These are phyloP conservation scores for Pogona vitticeps DNA, from an alignment of 2,113 vertebrate species.

Conservation along the genomic window DNA sequence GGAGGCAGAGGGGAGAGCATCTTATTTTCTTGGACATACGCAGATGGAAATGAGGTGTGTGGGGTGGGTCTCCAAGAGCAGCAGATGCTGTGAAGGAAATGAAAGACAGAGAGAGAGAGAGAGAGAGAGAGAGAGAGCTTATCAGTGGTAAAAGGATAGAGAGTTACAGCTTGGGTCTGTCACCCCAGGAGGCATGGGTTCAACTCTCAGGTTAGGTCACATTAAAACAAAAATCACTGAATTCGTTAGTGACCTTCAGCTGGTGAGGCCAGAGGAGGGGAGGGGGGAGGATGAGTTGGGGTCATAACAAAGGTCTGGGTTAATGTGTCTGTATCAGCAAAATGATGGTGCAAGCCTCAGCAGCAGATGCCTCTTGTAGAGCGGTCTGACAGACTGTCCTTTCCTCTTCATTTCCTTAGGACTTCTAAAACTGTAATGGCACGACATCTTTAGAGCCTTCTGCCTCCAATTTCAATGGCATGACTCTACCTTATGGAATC, in stretches of 20 bases:
- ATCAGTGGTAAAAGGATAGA: background rate
- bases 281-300: rapidly evolving
- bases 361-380: background rate
- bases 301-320: background rate
- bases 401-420: background rate
- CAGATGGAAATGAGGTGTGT: background rate
- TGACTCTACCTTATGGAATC: too few relatives aligned
- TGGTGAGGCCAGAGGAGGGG: rapidly evolving
- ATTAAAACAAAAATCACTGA: background rate
- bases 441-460: too few relatives aligned
- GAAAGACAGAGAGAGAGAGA: too few relatives aligned
- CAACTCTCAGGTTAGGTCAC: background rate
- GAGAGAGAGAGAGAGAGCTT: background rate
- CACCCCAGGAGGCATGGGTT: rapidly evolving
- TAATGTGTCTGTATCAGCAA: background rate
- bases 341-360: rapidly evolving
- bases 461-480: too few relatives aligned
- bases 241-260: rapidly evolving
- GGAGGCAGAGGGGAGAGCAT: background rate
- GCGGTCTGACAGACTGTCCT: background rate
- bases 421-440: too few relatives aligned
- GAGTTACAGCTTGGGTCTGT: rapidly evolving
- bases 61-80: background rate
- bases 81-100: rapidly evolving
- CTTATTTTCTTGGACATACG: background rate